These are phyloP conservation scores for Polydesmus complanatus DNA, from an alignment of 2,888 invertebrate genomes.

Conservation along the genomic window DNA sequence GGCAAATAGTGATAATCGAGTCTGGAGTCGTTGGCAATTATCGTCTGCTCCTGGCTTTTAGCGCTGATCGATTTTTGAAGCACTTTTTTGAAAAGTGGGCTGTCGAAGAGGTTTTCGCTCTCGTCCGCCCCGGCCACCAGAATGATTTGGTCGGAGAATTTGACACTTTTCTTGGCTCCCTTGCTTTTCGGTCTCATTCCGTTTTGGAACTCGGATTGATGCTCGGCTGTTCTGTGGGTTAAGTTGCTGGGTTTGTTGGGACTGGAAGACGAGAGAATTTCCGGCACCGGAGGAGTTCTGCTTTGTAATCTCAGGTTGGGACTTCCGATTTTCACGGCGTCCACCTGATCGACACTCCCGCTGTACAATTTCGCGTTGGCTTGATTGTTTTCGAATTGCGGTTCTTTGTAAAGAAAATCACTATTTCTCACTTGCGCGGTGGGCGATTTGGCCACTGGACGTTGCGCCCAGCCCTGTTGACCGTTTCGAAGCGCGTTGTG, in stretches of 20 bases:
- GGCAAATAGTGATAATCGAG: conserved; percentile 7
- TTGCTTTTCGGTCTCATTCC: neutral
- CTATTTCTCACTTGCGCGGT: neutral
- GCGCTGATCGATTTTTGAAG: conserved; percentile 43
- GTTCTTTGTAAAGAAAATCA: neutral
- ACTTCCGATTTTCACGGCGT: too few species aligned
- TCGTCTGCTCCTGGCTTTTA: neutral
- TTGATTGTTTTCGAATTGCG: neutral
- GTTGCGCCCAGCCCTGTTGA: neutral
- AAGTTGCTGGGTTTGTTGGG: neutral
- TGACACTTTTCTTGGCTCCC: conserved; percentile 66
- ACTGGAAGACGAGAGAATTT: neutral
- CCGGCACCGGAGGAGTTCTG: neutral
- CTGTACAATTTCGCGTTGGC: neutral
- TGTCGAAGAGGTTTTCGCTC: conserved; percentile 79
- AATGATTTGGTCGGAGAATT: conserved; percentile 87
- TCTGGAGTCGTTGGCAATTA: neutral
- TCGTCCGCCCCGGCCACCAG: conserved; percentile 84
- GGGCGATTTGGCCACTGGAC: neutral
- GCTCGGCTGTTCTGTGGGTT: neutral
- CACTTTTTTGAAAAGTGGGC: conserved; percentile 74
- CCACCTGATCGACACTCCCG: too few species aligned
- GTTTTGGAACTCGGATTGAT: neutral
- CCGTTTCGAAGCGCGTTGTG: neutral
- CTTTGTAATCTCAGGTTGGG: too few species aligned